Evolutionary conservation across 2,888 invertebrate species (phyloP).

Genomic region (Oscheius sp.): DNA sequence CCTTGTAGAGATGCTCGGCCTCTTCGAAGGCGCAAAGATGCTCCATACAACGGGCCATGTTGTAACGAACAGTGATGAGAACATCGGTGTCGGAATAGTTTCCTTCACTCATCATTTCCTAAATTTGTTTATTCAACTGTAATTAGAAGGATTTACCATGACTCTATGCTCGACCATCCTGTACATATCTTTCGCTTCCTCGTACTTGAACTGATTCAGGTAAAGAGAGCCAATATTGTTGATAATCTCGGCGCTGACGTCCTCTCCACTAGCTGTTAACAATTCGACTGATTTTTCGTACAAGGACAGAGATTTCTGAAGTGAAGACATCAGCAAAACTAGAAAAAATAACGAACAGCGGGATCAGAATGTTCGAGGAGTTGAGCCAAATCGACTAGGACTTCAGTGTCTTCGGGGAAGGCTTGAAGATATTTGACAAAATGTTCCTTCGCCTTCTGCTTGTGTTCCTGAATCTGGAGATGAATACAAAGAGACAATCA

Average conservation of each 20-base stretch:
- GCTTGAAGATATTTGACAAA: slow-evolving; percentile 92
- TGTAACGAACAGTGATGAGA: slow-evolving; percentile 82
- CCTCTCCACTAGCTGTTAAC: slow-evolving; percentile 84
- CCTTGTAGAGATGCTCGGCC: slow-evolving; percentile 95
- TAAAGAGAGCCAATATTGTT: slow-evolving; percentile 96
- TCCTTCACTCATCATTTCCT: slow-evolving; percentile 68
- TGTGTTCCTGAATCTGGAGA: slow-evolving; percentile 17
- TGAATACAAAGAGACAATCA: not conserved
- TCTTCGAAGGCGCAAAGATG: slow-evolving; percentile 90
- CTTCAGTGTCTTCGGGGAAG: slow-evolving; percentile 97
- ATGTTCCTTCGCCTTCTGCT: slow-evolving; percentile 80
- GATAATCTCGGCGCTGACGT: slow-evolving; percentile 89
- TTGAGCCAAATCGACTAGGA: slow-evolving; percentile 92
- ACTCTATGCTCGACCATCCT: slow-evolving; percentile 43
- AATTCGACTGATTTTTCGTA: slow-evolving; percentile 92
- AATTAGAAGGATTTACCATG: slow-evolving; percentile 27
- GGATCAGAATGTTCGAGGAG: slow-evolving; percentile 95
- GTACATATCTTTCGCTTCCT: slow-evolving; percentile 81
- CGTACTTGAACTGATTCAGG: slow-evolving; percentile 84
- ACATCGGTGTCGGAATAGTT: slow-evolving; percentile 81
- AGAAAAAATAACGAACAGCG: slow-evolving; percentile 72
- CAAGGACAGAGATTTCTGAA: slow-evolving; percentile 85
- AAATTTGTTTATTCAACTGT: slow-evolving; percentile 20
- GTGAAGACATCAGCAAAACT: not conserved
- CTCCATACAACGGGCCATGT: slow-evolving; percentile 92